Conservation (phyloP, 2,888 invertebrate species). For the Drosophila cracens region DNA sequence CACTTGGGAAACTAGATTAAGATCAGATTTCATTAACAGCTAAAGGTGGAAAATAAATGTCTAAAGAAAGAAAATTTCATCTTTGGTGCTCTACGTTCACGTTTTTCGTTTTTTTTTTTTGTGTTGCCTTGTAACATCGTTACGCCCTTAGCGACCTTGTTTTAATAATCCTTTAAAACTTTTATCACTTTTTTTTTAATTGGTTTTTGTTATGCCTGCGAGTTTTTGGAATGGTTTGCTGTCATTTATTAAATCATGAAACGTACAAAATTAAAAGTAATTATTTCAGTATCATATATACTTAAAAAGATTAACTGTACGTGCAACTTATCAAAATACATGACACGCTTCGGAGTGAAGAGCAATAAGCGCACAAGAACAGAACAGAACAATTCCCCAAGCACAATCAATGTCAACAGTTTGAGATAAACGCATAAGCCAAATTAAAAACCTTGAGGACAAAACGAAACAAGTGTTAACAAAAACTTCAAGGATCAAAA, state of each 20-base stretch:
- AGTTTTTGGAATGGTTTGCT: background rate
- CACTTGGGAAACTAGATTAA: background rate
- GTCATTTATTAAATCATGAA: background rate
- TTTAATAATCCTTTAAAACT: constrained; percentile 4
- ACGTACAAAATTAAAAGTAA: constrained; percentile 3
- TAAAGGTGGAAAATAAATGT: background rate
- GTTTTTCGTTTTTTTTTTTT: background rate
- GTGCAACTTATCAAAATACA: constrained; percentile 10
- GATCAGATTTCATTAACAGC: background rate
- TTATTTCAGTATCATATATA: background rate
- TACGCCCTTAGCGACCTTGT: background rate
- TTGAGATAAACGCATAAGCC: constrained; percentile 3
- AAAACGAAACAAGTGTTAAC: constrained; percentile 10
- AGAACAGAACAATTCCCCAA: constrained; percentile 1
- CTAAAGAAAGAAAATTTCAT: background rate
- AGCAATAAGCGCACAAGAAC: constrained; percentile 23
- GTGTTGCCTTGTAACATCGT: background rate
- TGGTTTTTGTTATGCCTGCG: background rate
- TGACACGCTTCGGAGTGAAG: constrained; percentile 4
- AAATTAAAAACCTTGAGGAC: constrained; percentile 23
- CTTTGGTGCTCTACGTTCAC: background rate
- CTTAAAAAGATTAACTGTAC: background rate
- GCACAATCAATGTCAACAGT: constrained; percentile 13
- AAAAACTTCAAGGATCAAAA: constrained; percentile 20
- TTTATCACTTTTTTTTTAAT: background rate